A percentile compares a stretch with the other conserved stretches of the same genome.
Conservation (phyloP, 2,888 invertebrate species). For the Pristionchus fissidentatus region DNA sequence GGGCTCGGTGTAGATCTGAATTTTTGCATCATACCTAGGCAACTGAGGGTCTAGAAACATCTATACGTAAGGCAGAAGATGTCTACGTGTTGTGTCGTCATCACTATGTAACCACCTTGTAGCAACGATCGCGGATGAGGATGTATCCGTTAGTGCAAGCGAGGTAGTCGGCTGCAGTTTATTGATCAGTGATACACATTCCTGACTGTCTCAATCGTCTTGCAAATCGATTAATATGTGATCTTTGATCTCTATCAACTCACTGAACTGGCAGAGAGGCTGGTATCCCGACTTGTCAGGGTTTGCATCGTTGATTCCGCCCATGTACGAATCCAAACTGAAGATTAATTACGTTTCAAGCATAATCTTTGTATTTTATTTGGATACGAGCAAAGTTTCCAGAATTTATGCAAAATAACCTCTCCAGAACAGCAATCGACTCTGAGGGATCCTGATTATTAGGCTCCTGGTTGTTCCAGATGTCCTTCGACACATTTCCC, state of each 20-base stretch:
- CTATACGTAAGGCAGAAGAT: too few species aligned
- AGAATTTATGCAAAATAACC: not conserved
- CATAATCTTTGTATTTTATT: too few species aligned
- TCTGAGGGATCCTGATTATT: constrained; percentile 47
- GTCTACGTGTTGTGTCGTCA: too few species aligned
- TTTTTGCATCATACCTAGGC: too few species aligned
- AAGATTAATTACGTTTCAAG: too few species aligned
- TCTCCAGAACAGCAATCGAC: constrained; percentile 51
- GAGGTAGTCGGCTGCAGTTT: constrained; percentile 44
- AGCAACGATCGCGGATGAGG: constrained; percentile 50
- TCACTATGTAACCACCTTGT: constrained; percentile 49
- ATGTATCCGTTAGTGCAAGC: constrained; percentile 48
- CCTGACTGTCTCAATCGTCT: too few species aligned
- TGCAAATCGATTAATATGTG: too few species aligned
- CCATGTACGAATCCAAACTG: constrained; percentile 37
- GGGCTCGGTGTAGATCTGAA: not conserved
- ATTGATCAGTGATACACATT: too few species aligned
- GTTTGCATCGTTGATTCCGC: constrained; percentile 52
- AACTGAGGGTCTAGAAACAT: too few species aligned
- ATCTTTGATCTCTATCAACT: not conserved
- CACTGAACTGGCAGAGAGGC: constrained; percentile 53
- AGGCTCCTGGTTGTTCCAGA: constrained; percentile 52
- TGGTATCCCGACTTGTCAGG: constrained; percentile 46
- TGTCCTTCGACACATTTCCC: not conserved
- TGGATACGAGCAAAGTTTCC: not conserved